Conservation (phyloP, 2,113 vertebrate genomes). For the Nymphicus hollandicus region DNA sequence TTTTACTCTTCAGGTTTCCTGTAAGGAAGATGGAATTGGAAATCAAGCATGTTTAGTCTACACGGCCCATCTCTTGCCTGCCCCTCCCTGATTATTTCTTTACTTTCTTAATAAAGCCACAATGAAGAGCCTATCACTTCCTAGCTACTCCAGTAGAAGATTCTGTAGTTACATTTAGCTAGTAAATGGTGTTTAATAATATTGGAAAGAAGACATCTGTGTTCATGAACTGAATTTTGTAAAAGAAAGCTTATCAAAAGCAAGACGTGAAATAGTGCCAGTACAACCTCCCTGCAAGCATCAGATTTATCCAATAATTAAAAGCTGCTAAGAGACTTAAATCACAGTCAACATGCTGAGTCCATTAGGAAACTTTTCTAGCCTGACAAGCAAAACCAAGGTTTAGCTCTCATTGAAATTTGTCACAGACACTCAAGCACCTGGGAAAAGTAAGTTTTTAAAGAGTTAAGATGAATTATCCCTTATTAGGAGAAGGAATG, state of each 20-base stretch:
- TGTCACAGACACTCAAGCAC: neutral
- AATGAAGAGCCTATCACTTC: neutral
- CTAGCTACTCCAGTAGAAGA: neutral
- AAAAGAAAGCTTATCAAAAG: neutral
- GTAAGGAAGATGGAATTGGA: neutral
- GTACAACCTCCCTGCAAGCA: neutral
- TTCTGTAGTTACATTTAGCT: neutral
- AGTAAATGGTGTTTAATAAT: neutral
- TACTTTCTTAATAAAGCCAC: neutral
- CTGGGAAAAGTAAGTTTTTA: neutral
- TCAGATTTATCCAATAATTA: neutral
- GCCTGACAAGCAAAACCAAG: neutral
- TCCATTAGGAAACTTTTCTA: neutral
- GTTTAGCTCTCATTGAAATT: neutral
- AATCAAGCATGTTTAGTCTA: neutral
- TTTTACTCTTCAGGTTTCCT: neutral
- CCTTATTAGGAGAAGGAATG: neutral
- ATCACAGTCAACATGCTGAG: neutral
- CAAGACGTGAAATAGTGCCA: neutral
- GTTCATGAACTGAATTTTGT: neutral
- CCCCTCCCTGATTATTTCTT: neutral
- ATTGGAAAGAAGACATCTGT: neutral
- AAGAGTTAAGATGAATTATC: neutral
- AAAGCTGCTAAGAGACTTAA: neutral
- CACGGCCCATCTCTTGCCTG: neutral